Percentiles rank a stretch among this genome's conserved stretches.
Evolutionary conservation across 2,888 invertebrate genomes (phyloP).

Genomic region (Colostygia pectinataria): DNA sequence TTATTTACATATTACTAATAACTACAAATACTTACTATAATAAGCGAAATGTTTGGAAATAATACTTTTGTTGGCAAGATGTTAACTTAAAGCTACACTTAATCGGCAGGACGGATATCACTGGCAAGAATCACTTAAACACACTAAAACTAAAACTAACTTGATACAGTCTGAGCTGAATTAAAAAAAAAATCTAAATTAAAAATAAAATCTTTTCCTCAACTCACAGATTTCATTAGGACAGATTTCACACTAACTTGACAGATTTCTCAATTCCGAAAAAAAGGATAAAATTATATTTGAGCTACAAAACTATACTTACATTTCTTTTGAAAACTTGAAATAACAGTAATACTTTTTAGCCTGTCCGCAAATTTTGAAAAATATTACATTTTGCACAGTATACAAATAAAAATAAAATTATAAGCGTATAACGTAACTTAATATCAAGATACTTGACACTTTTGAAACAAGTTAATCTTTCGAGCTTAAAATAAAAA

Average conservation of each 20-base stretch:
- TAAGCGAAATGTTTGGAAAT: constrained; percentile 34
- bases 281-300: too few species aligned
- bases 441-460: constrained; percentile 51
- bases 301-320: too few species aligned
- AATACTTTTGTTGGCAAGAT: constrained; percentile 78
- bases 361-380: too few species aligned
- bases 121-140: constrained; percentile 51
- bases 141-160: constrained; percentile 27
- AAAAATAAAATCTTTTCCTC: too few species aligned
- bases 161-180: neutral
- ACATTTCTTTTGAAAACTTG: too few species aligned
- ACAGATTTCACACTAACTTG: too few species aligned
- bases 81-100: constrained; percentile 45
- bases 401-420: constrained; percentile 9
- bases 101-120: constrained; percentile 75
- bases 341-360: too few species aligned
- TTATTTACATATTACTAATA: constrained; percentile 42
- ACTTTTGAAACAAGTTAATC: constrained; percentile 43
- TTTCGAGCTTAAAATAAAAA: constrained; percentile 40
- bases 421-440: constrained; percentile 56
- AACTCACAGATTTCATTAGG: too few species aligned
- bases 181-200: too few species aligned
- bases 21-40: constrained; percentile 8
- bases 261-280: too few species aligned
- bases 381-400: too few species aligned